Base-by-base conservation (phyloP, 37 sponge, comb jelly and placozoan genomes). In the Theonella swinhoei region DNA sequence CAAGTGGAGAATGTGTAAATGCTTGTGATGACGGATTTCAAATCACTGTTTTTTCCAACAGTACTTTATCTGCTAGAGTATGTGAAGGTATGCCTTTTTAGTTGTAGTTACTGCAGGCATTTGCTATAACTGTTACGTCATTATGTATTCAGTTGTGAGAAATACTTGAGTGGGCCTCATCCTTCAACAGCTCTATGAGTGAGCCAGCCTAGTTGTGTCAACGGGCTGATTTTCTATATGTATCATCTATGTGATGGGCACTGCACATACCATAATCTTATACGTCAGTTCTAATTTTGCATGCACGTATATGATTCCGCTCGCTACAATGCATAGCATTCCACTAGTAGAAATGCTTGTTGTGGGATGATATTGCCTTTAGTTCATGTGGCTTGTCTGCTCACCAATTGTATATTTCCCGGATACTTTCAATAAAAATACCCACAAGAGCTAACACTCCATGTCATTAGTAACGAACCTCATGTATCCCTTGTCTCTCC, bases 71-170 rank as follows among this genome's bases (percentile, higher is more conserved):
- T 29, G 69, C 34, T 20, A 68, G 69, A 68, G 34, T 32, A 33
- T 68, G 69, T 68, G 69, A 68, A 30, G 69, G 69, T 68, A 32
- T 3, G 69, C n/a, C n/a, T n/a, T 68, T 30, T 14, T 14, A 47
- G 14, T 47, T 7, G 7, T 14, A 47, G 14, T 47, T 47, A 47
- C 54, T 47, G 7, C n/a, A n/a, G n/a, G n/a, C n/a, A n/a, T n/a
- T n/a, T n/a, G n/a, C n/a, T n/a, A n/a, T n/a, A n/a, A n/a, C n/a
- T n/a, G n/a, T n/a, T n/a, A n/a, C n/a, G n/a, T n/a, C n/a, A n/a
- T n/a, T n/a, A n/a, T n/a, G n/a, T n/a, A n/a, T n/a, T n/a, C n/a
- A n/a, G n/a, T n/a, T n/a, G n/a, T n/a, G n/a, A n/a, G n/a, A n/a
- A n/a, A n/a, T n/a, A n/a, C n/a, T n/a, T n/a, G n/a, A n/a, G n/a